These are phyloP conservation scores for Carcina quercana DNA, from an alignment of 2,888 invertebrate species.

Conservation along the genomic window DNA sequence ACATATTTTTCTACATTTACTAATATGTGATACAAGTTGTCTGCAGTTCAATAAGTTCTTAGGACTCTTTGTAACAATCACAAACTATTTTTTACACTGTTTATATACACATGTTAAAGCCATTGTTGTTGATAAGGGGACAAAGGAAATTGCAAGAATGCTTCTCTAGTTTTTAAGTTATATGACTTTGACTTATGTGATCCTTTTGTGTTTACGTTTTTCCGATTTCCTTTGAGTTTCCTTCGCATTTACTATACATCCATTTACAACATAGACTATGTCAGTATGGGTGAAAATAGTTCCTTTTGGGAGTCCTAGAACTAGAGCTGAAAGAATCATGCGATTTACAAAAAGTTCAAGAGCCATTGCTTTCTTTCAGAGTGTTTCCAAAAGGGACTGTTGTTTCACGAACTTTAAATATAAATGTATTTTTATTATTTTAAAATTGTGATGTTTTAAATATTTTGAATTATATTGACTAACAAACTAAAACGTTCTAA, in stretches of 20 bases:
- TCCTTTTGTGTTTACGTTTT: conserved; percentile 48
- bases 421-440: conserved; percentile 26
- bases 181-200: conserved; percentile 39
- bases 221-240: conserved; percentile 57
- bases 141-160: conserved; percentile 54
- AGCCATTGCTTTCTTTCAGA: too few relatives aligned
- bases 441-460: conserved; percentile 18
- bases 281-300: too few relatives aligned
- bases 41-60: conserved; percentile 46
- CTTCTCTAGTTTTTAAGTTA: conserved; percentile 42
- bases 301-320: too few relatives aligned
- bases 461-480: conserved; percentile 66
- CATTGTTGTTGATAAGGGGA: conserved; percentile 33
- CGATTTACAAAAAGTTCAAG: too few relatives aligned
- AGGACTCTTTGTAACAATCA: conserved; percentile 15
- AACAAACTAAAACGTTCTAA: conserved; percentile 67
- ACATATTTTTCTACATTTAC: conserved; percentile 13
- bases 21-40: conserved; percentile 47
- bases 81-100: conserved; percentile 8
- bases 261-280: too few relatives aligned
- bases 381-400: conserved; percentile 40
- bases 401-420: conserved; percentile 20
- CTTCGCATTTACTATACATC: too few relatives aligned
- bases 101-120: conserved; percentile 23
- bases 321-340: too few relatives aligned